phyloP scores from a whole-genome alignment of 2,797 vertebrate species.

The Anomalospiza imberbis region DNA sequence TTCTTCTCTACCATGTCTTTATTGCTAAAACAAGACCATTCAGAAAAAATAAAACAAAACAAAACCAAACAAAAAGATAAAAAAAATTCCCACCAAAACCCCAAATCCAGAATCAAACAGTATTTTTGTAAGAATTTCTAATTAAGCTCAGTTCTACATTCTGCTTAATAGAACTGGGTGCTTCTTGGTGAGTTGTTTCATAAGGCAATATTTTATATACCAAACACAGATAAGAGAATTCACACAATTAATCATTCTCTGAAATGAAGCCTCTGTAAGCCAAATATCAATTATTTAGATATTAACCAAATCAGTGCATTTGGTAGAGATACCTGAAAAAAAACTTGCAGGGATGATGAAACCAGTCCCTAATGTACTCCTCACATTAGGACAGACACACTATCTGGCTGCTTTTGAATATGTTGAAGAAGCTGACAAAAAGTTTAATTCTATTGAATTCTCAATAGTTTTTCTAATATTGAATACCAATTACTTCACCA shows the following conservation, averaged over 20 bases:
- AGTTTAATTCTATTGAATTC: not conserved
- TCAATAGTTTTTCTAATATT: not conserved
- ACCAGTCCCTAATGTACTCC: not conserved
- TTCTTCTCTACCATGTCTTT: not conserved
- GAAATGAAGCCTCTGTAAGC: not conserved
- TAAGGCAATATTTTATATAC: not conserved
- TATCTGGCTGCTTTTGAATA: not conserved
- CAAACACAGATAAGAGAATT: not conserved
- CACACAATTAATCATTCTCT: not conserved
- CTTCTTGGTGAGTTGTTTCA: not conserved
- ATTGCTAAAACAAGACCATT: not conserved
- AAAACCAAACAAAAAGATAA: not conserved
- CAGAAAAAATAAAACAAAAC: not conserved
- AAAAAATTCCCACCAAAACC: not conserved
- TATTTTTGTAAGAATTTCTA: not conserved
- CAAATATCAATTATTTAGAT: not conserved
- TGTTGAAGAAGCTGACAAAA: not conserved
- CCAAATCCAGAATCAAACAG: not conserved
- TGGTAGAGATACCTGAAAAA: not conserved
- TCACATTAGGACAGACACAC: not conserved
- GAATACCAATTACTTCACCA: not conserved
- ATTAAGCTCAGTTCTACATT: not conserved
- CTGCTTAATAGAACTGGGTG: not conserved
- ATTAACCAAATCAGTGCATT: not conserved
- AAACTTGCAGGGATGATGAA: not conserved